Percentiles rank a stretch among this genome's conserved stretches.
Conservation (phyloP, 2,888 invertebrate species). For the Quadroppia sp. region DNA sequence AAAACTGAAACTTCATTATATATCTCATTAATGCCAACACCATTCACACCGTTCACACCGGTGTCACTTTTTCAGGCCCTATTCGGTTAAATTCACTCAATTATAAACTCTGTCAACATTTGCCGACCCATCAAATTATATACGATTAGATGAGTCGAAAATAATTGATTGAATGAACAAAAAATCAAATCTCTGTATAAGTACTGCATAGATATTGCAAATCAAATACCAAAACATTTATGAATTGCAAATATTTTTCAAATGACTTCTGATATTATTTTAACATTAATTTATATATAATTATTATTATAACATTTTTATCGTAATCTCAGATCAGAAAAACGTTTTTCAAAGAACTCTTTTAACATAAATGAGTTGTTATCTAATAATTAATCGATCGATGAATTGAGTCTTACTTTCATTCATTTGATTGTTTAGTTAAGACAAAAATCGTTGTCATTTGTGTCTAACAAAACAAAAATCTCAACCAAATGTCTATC, state of each 20-base stretch:
- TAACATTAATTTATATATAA: neutral
- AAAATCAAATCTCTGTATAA: too few species aligned
- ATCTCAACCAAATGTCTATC: neutral
- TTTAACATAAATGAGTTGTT: neutral
- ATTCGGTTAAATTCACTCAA: too few species aligned
- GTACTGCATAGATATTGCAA: too few species aligned
- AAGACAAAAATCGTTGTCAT: neutral
- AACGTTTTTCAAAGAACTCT: slow-evolving; percentile 1
- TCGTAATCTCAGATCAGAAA: slow-evolving; percentile 5
- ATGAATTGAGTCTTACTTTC: neutral
- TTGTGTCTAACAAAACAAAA: neutral
- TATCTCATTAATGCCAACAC: too few species aligned
- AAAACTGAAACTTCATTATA: too few species aligned
- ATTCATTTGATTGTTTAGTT: neutral
- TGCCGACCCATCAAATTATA: too few species aligned
- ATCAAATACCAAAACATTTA: neutral
- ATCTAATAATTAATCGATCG: slow-evolving; percentile 7
- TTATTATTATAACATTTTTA: slow-evolving; percentile 1
- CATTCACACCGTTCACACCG: too few species aligned
- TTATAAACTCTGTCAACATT: too few species aligned
- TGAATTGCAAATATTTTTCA: neutral
- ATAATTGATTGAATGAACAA: too few species aligned
- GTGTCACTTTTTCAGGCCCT: too few species aligned
- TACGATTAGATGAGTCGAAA: too few species aligned
- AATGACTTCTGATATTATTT: slow-evolving; percentile 14